Evolutionary conservation across 2,113 vertebrate species (phyloP).

Genomic region (Phaethon lepturus): DNA sequence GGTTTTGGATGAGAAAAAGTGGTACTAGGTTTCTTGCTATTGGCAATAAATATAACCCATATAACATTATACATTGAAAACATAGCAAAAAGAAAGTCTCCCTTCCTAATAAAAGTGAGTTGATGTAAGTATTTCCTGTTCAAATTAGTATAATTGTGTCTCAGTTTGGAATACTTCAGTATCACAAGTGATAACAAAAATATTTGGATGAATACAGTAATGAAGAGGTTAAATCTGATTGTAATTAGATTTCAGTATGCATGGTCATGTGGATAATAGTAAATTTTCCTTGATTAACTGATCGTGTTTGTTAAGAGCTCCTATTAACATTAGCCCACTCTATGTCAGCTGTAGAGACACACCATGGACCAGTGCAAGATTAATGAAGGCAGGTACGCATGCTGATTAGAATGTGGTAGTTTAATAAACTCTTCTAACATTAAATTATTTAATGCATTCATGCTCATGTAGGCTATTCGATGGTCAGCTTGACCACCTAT

Average conservation of each 20-base stretch:
- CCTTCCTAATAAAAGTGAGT: neutral
- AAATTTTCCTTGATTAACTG: conserved; percentile 99
- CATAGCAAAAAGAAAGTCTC: neutral
- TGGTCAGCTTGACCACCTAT: conserved; percentile 92
- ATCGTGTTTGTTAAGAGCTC: conserved; percentile 95
- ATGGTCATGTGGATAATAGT: conserved; percentile 91
- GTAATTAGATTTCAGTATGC: conserved; percentile 87
- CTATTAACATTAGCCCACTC: conserved; percentile 91
- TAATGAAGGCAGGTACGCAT: conserved; percentile 89
- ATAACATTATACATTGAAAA: neutral
- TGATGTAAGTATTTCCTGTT: conserved; percentile 28
- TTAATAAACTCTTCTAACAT: conserved; percentile 93
- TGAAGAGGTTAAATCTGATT: conserved; percentile 83
- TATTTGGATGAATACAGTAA: conserved; percentile 76
- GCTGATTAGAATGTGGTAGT: conserved; percentile 92
- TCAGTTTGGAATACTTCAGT: conserved; percentile 51
- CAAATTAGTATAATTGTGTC: conserved; percentile 56
- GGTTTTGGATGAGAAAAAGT: neutral
- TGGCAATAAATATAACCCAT: conserved; percentile 13
- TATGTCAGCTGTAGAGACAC: conserved; percentile 80
- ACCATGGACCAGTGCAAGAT: conserved; percentile 89
- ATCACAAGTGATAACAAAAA: conserved; percentile 41
- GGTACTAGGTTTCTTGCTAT: neutral
- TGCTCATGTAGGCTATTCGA: conserved; percentile 92
- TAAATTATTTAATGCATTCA: conserved; percentile 99